phyloP scores from a whole-genome alignment of 2,888 invertebrate species.

The Eupeodes latifasciatus region DNA sequence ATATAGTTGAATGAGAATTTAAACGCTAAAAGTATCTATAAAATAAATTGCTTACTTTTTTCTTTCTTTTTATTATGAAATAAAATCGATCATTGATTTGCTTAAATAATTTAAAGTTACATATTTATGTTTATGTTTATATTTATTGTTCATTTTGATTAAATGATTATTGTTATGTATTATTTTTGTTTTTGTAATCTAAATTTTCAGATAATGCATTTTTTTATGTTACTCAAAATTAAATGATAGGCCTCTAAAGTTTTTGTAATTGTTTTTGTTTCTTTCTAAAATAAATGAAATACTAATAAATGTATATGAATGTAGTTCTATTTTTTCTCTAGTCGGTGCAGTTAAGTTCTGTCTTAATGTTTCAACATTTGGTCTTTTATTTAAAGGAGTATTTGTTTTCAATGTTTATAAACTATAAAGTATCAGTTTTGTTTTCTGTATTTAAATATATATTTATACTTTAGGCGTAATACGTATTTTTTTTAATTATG shows the following conservation, averaged over 20 bases:
- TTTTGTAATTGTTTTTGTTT: conserved; percentile 44
- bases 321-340: conserved; percentile 47
- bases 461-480: conserved; percentile 64
- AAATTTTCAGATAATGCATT: conserved; percentile 66
- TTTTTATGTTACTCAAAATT: conserved; percentile 54
- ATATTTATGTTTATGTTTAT: conserved; percentile 15
- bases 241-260: conserved; percentile 62
- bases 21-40: conserved; percentile 50
- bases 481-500: conserved; percentile 45
- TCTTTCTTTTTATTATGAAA: conserved; percentile 20
- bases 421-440: conserved; percentile 50
- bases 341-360: conserved; percentile 72
- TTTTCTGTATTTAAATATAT: conserved; percentile 19
- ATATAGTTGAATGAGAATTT: conserved; percentile 56
- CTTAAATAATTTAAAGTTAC: conserved; percentile 65
- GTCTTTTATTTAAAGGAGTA: conserved; percentile 72
- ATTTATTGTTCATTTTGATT: conserved; percentile 58
- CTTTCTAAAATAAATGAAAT: conserved; percentile 44
- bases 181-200: conserved; percentile 21
- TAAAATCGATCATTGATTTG: conserved; percentile 63
- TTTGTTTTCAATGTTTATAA: conserved; percentile 48
- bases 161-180: conserved; percentile 64
- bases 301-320: conserved; percentile 48
- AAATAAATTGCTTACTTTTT: conserved; percentile 43
- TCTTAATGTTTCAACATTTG: conserved; percentile 69